Evolutionary conservation across 2,797 vertebrate species (phyloP).

Genomic region (Spea hammondii): DNA sequence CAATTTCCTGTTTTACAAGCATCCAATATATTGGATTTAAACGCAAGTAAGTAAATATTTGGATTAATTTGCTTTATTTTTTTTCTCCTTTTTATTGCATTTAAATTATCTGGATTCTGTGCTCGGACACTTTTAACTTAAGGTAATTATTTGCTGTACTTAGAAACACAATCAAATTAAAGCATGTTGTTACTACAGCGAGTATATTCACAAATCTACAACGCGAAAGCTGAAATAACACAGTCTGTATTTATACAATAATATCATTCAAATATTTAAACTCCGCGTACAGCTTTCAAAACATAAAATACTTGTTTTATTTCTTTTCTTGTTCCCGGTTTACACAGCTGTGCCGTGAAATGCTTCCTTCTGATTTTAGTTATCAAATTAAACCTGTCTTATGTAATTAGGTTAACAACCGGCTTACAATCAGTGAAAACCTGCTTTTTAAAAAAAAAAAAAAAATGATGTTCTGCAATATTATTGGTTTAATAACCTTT

Average conservation of each 20-base stretch:
- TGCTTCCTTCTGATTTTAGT: slow-evolving; percentile 48
- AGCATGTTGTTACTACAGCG: slow-evolving; percentile 25
- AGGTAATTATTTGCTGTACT: slow-evolving; percentile 50
- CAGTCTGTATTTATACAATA: slow-evolving; percentile 50
- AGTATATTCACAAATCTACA: slow-evolving; percentile 44
- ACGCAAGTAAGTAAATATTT: slow-evolving; percentile 48
- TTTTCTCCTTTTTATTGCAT: slow-evolving; percentile 15
- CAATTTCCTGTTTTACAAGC: slow-evolving; percentile 44
- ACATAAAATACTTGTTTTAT: slow-evolving; percentile 48
- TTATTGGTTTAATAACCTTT: slow-evolving; percentile 17
- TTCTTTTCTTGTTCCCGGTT: slow-evolving; percentile 43
- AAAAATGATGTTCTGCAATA: slow-evolving; percentile 3
- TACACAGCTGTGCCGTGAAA: slow-evolving; percentile 45
- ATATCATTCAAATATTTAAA: slow-evolving; percentile 52
- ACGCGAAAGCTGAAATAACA: slow-evolving; percentile 52
- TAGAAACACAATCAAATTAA: slow-evolving; percentile 51
- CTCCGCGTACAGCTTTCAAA: slow-evolving; percentile 44
- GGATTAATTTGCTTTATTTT: slow-evolving; percentile 30
- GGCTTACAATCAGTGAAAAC: slow-evolving; percentile 9
- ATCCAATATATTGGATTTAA: slow-evolving; percentile 28
- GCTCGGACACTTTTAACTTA: slow-evolving; percentile 48
- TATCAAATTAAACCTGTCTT: slow-evolving; percentile 46
- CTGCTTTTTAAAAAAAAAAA: background rate
- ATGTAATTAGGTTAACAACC: slow-evolving; percentile 35
- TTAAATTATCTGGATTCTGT: slow-evolving; percentile 46